Base-by-base conservation (phyloP, 1,140 invertebrate genomes). In the Luehdorfia chinensis region DNA sequence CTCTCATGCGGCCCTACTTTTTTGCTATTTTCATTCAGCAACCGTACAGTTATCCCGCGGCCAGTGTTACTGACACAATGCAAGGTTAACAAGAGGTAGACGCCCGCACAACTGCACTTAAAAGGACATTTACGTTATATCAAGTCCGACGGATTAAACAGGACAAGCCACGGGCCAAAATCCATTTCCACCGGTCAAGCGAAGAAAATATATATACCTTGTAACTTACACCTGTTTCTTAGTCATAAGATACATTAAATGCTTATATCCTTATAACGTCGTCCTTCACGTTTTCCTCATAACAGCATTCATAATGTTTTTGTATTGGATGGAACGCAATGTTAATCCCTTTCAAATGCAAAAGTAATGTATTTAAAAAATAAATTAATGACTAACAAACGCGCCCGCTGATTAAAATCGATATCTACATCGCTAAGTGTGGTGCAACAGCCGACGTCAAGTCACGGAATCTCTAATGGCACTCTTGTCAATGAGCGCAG, bases 1-100 rank as follows among this genome's bases (percentile, higher is more conserved):
- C 30, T 31, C 12, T 27, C 28, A 47, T 39, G 31, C 46, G 47
- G 47, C 28, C 30, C 43, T 34, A 47, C 54, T 72, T 76, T 21
- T 74, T 65, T 67, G 67, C 62, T 59, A 77, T 71, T 71, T 67
- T 73, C 71, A 80, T 81, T 80, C 73, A 73, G 51, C 55, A 59
- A 69, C 60, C 71, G 70, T 75, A 81, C 80, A 75, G 78, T 83
- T 84, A 83, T 76, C 61, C 79, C 65, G 62, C 57, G 53, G 60
- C 55, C 60, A 71, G 69, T 83, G 80, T 78, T 75, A 80, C 73
- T 84, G 77, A 79, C 80, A 83, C 76, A 78, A 69, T 73, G 69
- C 78, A 84, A 84, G 76, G 80, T 72, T 81, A 81, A 62, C 60
- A 44, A 49, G 63, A 75, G 76, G 79, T 84, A 56, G 67, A 79